Conservation (phyloP, 2,797 vertebrate species). For the Bovichtus diacanthus region DNA sequence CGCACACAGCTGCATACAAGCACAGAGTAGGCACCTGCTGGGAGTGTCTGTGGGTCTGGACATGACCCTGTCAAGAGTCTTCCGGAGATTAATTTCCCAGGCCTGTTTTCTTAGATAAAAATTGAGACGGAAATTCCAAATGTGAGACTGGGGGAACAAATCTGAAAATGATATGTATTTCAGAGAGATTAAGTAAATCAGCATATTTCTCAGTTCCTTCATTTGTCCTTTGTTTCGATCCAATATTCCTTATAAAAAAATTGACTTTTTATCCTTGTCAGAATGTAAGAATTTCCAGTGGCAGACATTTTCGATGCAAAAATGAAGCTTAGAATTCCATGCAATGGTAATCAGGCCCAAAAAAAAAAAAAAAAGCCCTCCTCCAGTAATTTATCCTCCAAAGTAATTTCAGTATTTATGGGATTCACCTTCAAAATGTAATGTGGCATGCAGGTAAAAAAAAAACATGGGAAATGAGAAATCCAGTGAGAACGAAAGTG, state of each 20-base stretch:
- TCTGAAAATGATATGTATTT: conserved; percentile 78
- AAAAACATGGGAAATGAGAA: conserved; percentile 78
- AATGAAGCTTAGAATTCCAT: conserved; percentile 66
- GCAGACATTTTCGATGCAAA: conserved; percentile 48
- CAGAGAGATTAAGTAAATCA: conserved; percentile 79
- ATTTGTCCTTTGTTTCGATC: conserved; percentile 78
- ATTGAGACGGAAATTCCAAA: conserved; percentile 66
- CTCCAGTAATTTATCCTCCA: conserved; percentile 82
- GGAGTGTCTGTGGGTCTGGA: conserved; percentile 70
- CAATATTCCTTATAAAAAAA: conserved; percentile 46
- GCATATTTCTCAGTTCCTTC: conserved; percentile 70
- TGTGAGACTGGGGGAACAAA: conserved; percentile 61
- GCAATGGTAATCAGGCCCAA: conserved; percentile 70
- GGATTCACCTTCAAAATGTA: conserved; percentile 88
- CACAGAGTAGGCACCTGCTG: conserved; percentile 70
- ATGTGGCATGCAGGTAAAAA: conserved; percentile 83
- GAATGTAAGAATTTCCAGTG: conserved; percentile 52
- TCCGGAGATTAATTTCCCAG: conserved; percentile 79
- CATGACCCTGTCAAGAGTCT: conserved; percentile 78
- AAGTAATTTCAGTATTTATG: conserved; percentile 87
- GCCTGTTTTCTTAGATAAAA: conserved; percentile 82
- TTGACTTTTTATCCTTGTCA: conserved; percentile 48
- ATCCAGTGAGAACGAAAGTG: conserved; percentile 57
- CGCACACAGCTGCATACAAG: conserved; percentile 25
- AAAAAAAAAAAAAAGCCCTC: conserved; percentile 56